Percentiles rank a stretch among this genome's conserved stretches.
Evolutionary conservation across 2,888 invertebrate genomes (phyloP).

Genomic region (Cosmopolites sordidus): DNA sequence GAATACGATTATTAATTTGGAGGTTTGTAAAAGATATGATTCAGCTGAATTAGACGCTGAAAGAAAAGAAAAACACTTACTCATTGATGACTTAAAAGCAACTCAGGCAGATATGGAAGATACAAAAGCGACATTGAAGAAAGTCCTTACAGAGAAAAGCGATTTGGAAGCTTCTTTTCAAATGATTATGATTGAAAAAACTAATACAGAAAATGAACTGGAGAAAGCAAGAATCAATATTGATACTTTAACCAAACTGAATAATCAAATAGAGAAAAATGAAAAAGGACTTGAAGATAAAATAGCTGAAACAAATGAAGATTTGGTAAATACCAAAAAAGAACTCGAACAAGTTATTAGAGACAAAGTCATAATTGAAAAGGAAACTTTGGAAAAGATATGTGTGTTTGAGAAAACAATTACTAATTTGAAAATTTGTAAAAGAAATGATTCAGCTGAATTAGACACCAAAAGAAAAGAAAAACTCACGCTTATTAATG

Average conservation of each 20-base stretch:
- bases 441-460: background rate
- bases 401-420: constrained; percentile 4
- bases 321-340: background rate
- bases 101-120: background rate
- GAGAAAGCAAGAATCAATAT: too few species aligned
- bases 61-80: constrained; percentile 9
- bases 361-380: constrained; percentile 9
- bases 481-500: background rate
- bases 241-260: too few species aligned
- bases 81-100: background rate
- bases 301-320: background rate
- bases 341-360: constrained; percentile 1
- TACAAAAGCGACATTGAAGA: background rate
- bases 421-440: background rate
- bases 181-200: too few species aligned
- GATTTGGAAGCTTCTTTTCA: too few species aligned
- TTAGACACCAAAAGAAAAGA: constrained; percentile 9
- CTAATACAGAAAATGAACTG: too few species aligned
- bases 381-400: constrained; percentile 1
- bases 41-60: background rate
- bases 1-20: background rate
- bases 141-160: too few species aligned
- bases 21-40: background rate
- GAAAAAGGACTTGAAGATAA: background rate
- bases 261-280: too few species aligned